Base-by-base conservation (phyloP, 2,113 vertebrate species). In the Haemorhous mexicanus region DNA sequence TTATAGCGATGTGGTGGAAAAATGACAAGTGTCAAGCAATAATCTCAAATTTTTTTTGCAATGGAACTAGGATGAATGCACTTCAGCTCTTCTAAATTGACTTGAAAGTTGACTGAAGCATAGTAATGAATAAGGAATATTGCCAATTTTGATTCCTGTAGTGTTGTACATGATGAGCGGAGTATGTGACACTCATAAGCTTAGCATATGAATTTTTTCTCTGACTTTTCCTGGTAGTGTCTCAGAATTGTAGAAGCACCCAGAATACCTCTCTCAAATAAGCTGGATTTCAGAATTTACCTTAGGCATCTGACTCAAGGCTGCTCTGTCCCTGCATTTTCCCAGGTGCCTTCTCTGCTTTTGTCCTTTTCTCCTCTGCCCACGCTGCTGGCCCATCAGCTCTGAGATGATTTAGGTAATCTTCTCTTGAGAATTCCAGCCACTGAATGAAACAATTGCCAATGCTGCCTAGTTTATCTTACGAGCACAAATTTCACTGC, bases 331-430 rank as follows among this genome's bases (percentile, higher is more conserved):
- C 11, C 44, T 67, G 23, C 14, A 0, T 43, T 56, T 73, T 37
- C 35, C 39, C 15, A 19, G 1, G 4, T 37, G 39, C n/a, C 35
- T 26, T 89, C 49, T 37, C 28, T 58, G 43, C 33, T 69, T 66
- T 44, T 81, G 84, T 66, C 75, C 77, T 80, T 89, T 82, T 64
- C 70, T 94, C 79, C 68, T 85, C 56, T 85, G 75, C 43, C 39
- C 30, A 22, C 3, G 3, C 27, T 80, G n/a, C 63, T 52, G 35
- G 55, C 27, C 53, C 62, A 35, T 44, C 13, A 13, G n/a, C 55
- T 58, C 26, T 33, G 39, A n/a, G 70, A 66, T 55, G 61, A 88
- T 87, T 92, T 69, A 93, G 39, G 64, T 23, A 86, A 62, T 14
- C 7, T 79, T 37, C 46, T 59, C 56, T 11, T 5, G 59, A 75